Evolutionary conservation across 2,888 invertebrate genomes (phyloP).

Genomic region (Acanthacorydalis orientalis): DNA sequence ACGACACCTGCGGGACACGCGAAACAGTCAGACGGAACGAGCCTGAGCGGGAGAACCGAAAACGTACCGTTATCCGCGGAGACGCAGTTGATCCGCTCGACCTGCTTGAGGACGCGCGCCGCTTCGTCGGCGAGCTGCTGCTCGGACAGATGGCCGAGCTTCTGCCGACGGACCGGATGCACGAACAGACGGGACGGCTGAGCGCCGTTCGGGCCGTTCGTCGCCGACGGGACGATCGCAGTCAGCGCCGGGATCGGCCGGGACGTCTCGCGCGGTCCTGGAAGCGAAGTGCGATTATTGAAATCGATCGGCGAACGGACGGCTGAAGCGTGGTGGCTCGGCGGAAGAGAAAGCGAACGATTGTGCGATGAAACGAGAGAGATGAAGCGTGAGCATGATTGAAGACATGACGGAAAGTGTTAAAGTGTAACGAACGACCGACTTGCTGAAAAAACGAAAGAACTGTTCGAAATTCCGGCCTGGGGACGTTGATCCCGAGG

Average conservation of each 20-base stretch:
- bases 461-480: too few relatives aligned
- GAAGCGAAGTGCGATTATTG: neutral
- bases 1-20: slow-evolving; percentile 17
- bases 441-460: too few relatives aligned
- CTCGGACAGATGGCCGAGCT: slow-evolving; percentile 51
- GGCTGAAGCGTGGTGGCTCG: too few relatives aligned
- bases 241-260: neutral
- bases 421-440: too few relatives aligned
- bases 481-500: too few relatives aligned
- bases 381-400: too few relatives aligned
- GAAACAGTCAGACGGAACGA: neutral
- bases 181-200: slow-evolving; percentile 25
- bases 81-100: slow-evolving; percentile 47
- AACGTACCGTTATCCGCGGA: slow-evolving; percentile 15
- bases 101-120: slow-evolving; percentile 56
- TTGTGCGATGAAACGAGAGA: too few relatives aligned
- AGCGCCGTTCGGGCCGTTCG: too few relatives aligned
- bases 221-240: neutral
- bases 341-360: too few relatives aligned
- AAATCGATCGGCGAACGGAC: too few relatives aligned
- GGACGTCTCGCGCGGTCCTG: too few relatives aligned
- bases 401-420: too few relatives aligned
- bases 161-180: slow-evolving; percentile 35
- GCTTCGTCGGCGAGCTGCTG: slow-evolving; percentile 61
- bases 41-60: neutral